Conservation (phyloP, 2,113 vertebrate species). For the Galbula dea region DNA sequence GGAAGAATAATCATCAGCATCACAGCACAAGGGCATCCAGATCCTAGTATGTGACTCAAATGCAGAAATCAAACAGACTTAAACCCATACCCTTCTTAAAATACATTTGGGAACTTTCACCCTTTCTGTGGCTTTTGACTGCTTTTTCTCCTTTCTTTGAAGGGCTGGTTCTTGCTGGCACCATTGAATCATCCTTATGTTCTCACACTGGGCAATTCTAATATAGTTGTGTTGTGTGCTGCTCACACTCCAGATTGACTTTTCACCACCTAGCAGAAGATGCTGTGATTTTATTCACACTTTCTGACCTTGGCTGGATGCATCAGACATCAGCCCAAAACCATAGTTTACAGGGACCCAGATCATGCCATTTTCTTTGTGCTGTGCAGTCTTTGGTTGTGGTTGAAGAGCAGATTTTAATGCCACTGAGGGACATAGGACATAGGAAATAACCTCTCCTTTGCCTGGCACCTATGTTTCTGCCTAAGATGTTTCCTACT, state of each 20-base stretch:
- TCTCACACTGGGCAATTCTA: not conserved
- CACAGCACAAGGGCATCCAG: slow-evolving; percentile 21
- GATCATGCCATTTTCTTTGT: not conserved
- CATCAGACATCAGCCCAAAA: not conserved
- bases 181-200: not conserved
- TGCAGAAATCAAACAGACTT: not conserved
- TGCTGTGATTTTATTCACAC: not conserved
- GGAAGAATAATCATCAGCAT: not conserved
- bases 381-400: not conserved
- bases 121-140: not conserved
- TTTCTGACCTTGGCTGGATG: not conserved
- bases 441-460: not conserved
- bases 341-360: not conserved
- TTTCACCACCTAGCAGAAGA: not conserved
- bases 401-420: not conserved
- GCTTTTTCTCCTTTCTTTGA: not conserved
- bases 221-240: not conserved
- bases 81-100: not conserved
- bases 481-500: not conserved
- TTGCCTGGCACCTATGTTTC: not conserved
- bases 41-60: slow-evolving; percentile 14
- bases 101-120: not conserved
- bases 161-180: not conserved
- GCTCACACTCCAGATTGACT: not conserved
- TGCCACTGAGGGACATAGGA: not conserved